A percentile compares a stretch with the other conserved stretches of the same genome.
Conservation (phyloP, 2,797 vertebrate species). For the Catharus ustulatus region DNA sequence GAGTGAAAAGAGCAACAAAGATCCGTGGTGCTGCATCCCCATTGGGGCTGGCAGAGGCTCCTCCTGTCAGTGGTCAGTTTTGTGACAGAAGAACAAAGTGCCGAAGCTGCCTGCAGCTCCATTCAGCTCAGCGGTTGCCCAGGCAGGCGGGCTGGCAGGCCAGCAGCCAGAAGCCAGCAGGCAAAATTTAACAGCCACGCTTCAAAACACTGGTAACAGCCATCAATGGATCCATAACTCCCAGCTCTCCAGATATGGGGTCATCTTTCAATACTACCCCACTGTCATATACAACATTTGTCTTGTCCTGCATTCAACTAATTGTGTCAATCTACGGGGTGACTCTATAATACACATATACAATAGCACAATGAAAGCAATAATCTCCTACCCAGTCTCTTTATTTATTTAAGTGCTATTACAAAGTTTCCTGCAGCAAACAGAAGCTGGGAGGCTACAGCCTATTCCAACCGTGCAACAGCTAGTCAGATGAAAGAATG, state of each 20-base stretch:
- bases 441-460: constrained; percentile 72
- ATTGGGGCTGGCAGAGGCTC: constrained; percentile 54
- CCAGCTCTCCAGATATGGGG: constrained; percentile 82
- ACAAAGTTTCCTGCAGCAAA: constrained; percentile 91
- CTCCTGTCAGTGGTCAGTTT: constrained; percentile 77
- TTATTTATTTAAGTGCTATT: constrained; percentile 85
- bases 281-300: constrained; percentile 86
- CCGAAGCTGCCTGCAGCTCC: constrained; percentile 80
- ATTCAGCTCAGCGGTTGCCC: constrained; percentile 76
- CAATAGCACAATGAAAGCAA: constrained; percentile 95
- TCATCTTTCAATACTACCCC: constrained; percentile 87
- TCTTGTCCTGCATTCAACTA: constrained; percentile 84
- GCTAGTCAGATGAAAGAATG: constrained; percentile 3
- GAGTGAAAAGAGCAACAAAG: constrained; percentile 57
- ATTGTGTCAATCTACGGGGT: constrained; percentile 77
- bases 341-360: constrained; percentile 80
- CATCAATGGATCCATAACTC: constrained; percentile 84
- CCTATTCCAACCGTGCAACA: constrained; percentile 13
- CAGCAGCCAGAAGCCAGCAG: constrained; percentile 83
- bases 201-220: constrained; percentile 77
- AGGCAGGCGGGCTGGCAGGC: constrained; percentile 72
- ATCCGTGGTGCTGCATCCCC: constrained; percentile 25
- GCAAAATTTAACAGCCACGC: constrained; percentile 82
- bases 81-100: constrained; percentile 78
- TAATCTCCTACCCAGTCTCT: constrained; percentile 91